Conservation (phyloP, 1,140 invertebrate genomes). For the Dreissena polymorpha region DNA sequence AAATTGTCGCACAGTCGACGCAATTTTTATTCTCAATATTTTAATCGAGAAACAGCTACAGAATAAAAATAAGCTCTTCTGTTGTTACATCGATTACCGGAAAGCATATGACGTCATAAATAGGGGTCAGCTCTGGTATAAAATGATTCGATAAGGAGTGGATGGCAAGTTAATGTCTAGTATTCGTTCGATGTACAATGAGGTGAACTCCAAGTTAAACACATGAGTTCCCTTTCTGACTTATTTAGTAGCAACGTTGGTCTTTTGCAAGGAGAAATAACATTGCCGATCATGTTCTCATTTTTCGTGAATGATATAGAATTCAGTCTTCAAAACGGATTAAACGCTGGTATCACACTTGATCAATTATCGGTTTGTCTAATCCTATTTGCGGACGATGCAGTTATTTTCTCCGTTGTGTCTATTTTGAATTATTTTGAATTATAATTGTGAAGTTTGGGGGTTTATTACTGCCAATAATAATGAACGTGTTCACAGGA, state of each 20-base stretch:
- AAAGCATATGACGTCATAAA: constrained; percentile 22
- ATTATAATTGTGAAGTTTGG: constrained; percentile 37
- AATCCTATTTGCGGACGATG: constrained; percentile 25
- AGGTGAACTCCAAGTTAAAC: constrained; percentile 13
- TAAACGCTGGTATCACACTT: neutral
- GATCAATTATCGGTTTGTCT: constrained; percentile 7
- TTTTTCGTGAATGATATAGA: neutral
- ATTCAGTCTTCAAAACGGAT: neutral
- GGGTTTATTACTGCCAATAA: neutral
- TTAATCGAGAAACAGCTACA: constrained; percentile 28
- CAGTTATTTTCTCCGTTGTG: constrained; percentile 18
- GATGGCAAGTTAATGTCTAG: neutral
- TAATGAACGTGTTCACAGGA: constrained; percentile 17
- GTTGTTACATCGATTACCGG: constrained; percentile 14
- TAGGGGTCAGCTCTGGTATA: constrained; percentile 13
- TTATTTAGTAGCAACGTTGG: constrained; percentile 12
- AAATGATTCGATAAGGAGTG: constrained; percentile 6
- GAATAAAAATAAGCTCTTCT: neutral
- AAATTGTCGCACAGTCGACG: constrained; percentile 15
- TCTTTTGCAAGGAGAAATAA: constrained; percentile 35
- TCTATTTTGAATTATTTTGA: constrained; percentile 25
- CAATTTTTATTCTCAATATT: constrained; percentile 24
- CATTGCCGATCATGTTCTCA: constrained; percentile 2
- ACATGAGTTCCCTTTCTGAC: constrained; percentile 9
- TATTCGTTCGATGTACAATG: constrained; percentile 16